Evolutionary conservation across 2,797 vertebrate species (phyloP), one percentile per base, ranked within the genome.

Genomic region (Sciaenops ocellatus): DNA sequence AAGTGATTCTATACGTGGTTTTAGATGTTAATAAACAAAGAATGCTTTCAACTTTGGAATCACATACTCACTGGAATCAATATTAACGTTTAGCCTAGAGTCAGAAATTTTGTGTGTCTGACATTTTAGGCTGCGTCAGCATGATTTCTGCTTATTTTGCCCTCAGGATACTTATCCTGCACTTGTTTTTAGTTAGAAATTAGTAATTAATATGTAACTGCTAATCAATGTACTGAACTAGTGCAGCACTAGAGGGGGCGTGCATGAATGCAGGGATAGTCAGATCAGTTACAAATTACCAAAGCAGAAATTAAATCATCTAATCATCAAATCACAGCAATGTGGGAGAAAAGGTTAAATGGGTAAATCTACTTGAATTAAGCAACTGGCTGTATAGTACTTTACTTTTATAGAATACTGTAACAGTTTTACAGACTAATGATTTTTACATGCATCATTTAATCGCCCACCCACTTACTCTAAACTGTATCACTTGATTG

Each of bases 121-220:
- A 55, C 50, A 71, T 56, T 75, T 66, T 6, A 65, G 47, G 56
- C 22, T 51, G 34, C 6, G 17, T 77, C 55, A 63, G 24, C 24
- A n/a, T 26, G 60, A 51, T 60, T 69, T 73, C 26, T 42, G 52
- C 61, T 59, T 62, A 61, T 80, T 30, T 48, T 41, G 52, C 22
- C 69, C 48, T 44, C 20, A 18, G 48, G 65, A 74, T 71, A 22
- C 38, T 38, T 46, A 16, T 60, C 51, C 59, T 63, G 50, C 20
- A 18, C 56, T 84, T 62, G 9, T 22, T 66, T 65, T 72, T 41
- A 48, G 46, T 62, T 62, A 16, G 64, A 80, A 61, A 38, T 38
- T 9, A 38, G 10, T 62, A 44, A 34, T 76, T 69, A 73, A 73
- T 50, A 69, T 54, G 17, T 57, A 57, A 56, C 34, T 56, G 46